Evolutionary conservation across 2,797 vertebrate genomes (phyloP).

Genomic region (Pangasius krempfi): DNA sequence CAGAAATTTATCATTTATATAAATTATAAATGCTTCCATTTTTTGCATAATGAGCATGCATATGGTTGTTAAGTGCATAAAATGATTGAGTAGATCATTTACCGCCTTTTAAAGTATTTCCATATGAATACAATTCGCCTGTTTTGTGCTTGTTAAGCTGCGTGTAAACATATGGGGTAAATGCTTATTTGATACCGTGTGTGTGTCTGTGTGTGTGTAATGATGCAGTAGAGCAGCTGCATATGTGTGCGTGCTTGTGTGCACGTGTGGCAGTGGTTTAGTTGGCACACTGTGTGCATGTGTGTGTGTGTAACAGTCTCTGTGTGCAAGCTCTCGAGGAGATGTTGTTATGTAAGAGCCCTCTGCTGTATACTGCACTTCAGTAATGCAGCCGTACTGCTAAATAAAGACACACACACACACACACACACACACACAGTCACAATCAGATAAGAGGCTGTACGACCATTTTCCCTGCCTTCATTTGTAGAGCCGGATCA

Average conservation of each 20-base stretch:
- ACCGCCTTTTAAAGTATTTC: background rate
- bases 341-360: slow-evolving; percentile 60
- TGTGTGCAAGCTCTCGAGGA: slow-evolving; percentile 49
- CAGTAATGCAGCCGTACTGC: slow-evolving; percentile 58
- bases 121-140: background rate
- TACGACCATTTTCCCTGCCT: slow-evolving; percentile 46
- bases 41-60: background rate
- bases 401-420: slow-evolving; percentile 50
- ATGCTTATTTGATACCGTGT: background rate
- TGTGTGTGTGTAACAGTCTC: slow-evolving; percentile 22
- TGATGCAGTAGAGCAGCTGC: background rate
- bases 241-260: slow-evolving; percentile 17
- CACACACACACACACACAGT: slow-evolving; percentile 33
- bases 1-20: background rate
- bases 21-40: background rate
- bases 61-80: background rate
- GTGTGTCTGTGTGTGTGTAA: background rate
- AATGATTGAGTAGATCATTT: background rate
- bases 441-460: slow-evolving; percentile 49
- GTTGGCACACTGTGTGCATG: slow-evolving; percentile 14
- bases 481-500: background rate
- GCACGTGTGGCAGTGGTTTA: slow-evolving; percentile 31
- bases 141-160: background rate
- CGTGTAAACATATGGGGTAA: background rate
- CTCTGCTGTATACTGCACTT: slow-evolving; percentile 60